A percentile compares a stretch with the other conserved stretches of the same genome.
phyloP scores from a whole-genome alignment of 2,113 vertebrate species.

The Dissostichus mawsoni region DNA sequence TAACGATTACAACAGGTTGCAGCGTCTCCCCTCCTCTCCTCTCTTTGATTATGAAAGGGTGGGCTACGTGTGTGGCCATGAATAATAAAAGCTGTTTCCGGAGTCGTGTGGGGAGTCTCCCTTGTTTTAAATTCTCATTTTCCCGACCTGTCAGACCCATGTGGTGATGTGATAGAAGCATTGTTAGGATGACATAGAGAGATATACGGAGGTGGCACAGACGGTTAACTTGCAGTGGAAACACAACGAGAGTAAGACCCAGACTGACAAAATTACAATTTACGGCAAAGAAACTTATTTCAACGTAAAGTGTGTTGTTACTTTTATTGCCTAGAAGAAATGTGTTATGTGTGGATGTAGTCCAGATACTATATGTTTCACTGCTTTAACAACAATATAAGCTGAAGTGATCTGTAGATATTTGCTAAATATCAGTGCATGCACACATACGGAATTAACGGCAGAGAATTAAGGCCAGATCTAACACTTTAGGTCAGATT shows the following conservation, averaged over 20 bases:
- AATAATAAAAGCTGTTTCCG: slow-evolving; percentile 74
- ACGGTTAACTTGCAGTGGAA: slow-evolving; percentile 18
- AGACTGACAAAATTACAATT: neutral
- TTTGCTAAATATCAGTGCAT: slow-evolving; percentile 8
- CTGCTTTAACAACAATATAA: neutral
- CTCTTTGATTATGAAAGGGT: slow-evolving; percentile 57
- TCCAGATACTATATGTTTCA: neutral
- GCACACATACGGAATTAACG: neutral
- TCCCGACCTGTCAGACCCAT: slow-evolving; percentile 67
- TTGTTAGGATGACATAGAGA: slow-evolving; percentile 29
- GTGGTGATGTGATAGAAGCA: slow-evolving; percentile 52
- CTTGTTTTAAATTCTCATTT: slow-evolving; percentile 70
- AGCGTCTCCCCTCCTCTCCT: slow-evolving; percentile 35
- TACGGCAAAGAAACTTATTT: neutral
- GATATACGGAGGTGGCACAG: slow-evolving; percentile 12
- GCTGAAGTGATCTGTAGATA: neutral
- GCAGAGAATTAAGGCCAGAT: too few relatives aligned
- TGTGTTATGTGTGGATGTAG: neutral
- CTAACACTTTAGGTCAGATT: too few relatives aligned
- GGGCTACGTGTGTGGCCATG: slow-evolving; percentile 56
- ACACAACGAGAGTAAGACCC: neutral
- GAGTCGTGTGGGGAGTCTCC: slow-evolving; percentile 48
- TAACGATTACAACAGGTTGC: slow-evolving; percentile 63
- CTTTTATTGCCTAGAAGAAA: neutral
- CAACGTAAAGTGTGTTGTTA: neutral